Evolutionary conservation across 2,888 invertebrate species (phyloP).

Genomic region (Athetis lepigone): DNA sequence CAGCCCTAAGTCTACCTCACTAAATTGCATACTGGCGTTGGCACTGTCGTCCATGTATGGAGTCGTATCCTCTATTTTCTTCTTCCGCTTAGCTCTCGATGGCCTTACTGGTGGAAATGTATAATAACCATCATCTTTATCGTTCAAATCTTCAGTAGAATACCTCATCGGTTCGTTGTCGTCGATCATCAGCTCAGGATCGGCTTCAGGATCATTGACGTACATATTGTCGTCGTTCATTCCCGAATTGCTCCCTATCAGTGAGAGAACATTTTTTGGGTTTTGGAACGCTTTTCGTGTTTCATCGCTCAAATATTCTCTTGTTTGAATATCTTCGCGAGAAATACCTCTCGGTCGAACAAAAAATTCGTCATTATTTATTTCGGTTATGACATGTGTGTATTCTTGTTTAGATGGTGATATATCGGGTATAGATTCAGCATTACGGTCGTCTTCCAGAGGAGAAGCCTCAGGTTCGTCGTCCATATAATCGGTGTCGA

Average conservation of each 20-base stretch:
- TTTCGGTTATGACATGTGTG: conserved; percentile 94
- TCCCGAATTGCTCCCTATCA: conserved; percentile 88
- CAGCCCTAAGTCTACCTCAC: conserved; percentile 83
- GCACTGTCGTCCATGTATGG: conserved; percentile 85
- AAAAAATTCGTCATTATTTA: conserved; percentile 96
- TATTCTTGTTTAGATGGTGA: conserved; percentile 86
- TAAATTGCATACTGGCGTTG: conserved; percentile 84
- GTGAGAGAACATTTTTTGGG: conserved; percentile 92
- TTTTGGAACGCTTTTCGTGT: conserved; percentile 94
- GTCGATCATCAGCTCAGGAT: conserved; percentile 81
- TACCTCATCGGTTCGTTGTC: conserved; percentile 79
- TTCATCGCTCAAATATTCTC: conserved; percentile 94
- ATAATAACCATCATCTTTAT: conserved; percentile 88
- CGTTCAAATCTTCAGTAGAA: conserved; percentile 85
- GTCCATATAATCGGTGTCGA: conserved; percentile 91
- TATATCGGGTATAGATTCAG: conserved; percentile 76
- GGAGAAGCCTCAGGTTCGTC: conserved; percentile 75
- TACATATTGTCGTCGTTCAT: conserved; percentile 79
- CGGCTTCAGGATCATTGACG: conserved; percentile 81
- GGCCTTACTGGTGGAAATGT: conserved; percentile 91
- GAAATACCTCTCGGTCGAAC: conserved; percentile 95
- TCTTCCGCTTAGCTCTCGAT: conserved; percentile 89
- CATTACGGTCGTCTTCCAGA: conserved; percentile 69
- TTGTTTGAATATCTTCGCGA: conserved; percentile 95
- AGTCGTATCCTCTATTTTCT: conserved; percentile 79